phyloP scores from a whole-genome alignment of 2,113 vertebrate species.

The Lagopus muta region DNA sequence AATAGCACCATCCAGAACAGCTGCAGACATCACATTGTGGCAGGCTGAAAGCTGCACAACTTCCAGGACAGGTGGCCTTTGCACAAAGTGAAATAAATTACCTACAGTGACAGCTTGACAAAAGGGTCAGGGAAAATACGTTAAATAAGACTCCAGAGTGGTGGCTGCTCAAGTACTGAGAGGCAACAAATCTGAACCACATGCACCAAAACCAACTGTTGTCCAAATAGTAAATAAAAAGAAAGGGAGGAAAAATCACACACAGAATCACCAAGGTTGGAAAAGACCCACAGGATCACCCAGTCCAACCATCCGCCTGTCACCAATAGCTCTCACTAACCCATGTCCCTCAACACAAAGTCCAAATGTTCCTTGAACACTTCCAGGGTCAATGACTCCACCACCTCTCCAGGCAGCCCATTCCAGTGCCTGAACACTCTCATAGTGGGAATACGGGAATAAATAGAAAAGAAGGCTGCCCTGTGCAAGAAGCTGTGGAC shows the following conservation, averaged over 20 bases:
- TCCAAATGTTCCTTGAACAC: no score
- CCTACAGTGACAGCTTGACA: not conserved
- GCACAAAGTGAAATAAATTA: not conserved
- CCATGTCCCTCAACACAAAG: no score
- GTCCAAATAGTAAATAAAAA: not conserved
- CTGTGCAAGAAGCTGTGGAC: not conserved
- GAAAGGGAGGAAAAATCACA: not conserved
- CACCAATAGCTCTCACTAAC: no score
- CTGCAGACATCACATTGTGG: not conserved
- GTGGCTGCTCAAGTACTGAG: not conserved
- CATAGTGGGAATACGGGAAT: no score
- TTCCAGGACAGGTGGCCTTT: not conserved
- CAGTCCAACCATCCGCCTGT: no score
- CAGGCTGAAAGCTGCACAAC: not conserved
- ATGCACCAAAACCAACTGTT: not conserved
- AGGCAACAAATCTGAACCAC: not conserved
- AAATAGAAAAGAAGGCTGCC: accelerated
- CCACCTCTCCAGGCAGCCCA: no score
- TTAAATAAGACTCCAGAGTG: not conserved
- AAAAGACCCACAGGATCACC: no score
- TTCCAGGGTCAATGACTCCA: no score
- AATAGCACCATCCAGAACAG: not conserved
- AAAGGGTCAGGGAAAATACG: not conserved
- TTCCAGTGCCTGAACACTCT: no score
- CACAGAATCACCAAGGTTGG: no score